Percentiles rank a stretch among this genome's conserved stretches.
Evolutionary conservation across 2,888 invertebrate genomes (phyloP).

Genomic region (Platerodrilus igneus): DNA sequence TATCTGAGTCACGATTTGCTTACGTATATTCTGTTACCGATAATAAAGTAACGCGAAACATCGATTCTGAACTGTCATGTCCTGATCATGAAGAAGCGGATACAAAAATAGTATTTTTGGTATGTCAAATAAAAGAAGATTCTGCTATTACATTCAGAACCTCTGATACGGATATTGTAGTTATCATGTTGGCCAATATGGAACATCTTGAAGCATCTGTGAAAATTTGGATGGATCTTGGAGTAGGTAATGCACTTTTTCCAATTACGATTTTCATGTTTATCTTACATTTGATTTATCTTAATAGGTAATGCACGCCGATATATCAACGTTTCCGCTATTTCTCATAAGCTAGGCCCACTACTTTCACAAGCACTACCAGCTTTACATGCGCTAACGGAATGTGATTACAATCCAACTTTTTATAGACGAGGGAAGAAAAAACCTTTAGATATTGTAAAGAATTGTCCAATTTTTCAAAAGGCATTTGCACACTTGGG

Average conservation of each 20-base stretch:
- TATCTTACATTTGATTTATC: no score
- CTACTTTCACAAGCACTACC: conserved; percentile 22
- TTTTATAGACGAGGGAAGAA: conserved; percentile 25
- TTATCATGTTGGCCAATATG: conserved; percentile 29
- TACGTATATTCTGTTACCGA: conserved; percentile 19
- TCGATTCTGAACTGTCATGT: conserved; percentile 17
- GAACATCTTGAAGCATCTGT: conserved; percentile 22
- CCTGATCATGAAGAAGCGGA: conserved; percentile 31
- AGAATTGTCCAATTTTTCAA: no score
- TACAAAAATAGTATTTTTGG: conserved; percentile 26
- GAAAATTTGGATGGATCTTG: conserved; percentile 26
- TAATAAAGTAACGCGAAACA: conserved; percentile 16
- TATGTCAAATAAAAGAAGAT: conserved; percentile 23
- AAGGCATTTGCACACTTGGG: no score
- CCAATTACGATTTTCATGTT: no score
- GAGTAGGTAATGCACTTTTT: no score
- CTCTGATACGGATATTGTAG: conserved; percentile 24
- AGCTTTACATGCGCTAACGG: conserved; percentile 27
- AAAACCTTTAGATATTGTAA: conserved; percentile 17
- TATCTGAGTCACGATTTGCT: conserved; percentile 24
- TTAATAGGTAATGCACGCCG: conserved; percentile 26
- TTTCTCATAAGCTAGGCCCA: conserved; percentile 24
- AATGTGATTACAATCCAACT: conserved; percentile 27
- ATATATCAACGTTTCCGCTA: conserved; percentile 25
- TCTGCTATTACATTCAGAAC: conserved; percentile 18